A percentile compares a stretch with the other conserved stretches of the same genome.
Conservation (phyloP, 35 echinoderm and acorn worm genomes). For the Holothuria glaberrima region DNA sequence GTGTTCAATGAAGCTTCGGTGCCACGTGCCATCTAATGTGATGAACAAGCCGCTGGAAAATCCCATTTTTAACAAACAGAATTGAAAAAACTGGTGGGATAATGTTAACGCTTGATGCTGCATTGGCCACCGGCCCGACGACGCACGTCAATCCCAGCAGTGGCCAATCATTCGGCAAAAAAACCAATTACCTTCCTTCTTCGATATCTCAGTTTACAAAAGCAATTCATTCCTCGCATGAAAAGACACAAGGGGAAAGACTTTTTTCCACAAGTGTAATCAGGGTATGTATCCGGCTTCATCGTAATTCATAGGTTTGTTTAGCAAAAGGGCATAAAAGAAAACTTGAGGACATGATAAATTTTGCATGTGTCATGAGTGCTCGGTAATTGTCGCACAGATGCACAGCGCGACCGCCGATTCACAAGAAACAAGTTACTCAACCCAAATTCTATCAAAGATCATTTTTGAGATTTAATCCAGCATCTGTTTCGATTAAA, state of each 20-base stretch:
- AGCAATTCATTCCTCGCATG: constrained; percentile 68
- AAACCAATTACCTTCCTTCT: constrained; percentile 54
- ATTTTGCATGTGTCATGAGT: constrained; percentile 60
- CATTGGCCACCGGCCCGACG: constrained; percentile 3
- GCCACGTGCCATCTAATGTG: constrained; percentile 63
- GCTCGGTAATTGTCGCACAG: constrained; percentile 59
- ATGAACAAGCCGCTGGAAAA: constrained; percentile 64
- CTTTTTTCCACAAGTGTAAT: constrained; percentile 58
- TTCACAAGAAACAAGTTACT: constrained; percentile 47
- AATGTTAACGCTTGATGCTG: constrained; percentile 50
- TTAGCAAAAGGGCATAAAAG: constrained; percentile 60
- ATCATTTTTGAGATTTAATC: constrained; percentile 64
- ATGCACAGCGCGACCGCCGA: constrained; percentile 48
- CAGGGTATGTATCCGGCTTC: constrained; percentile 44
- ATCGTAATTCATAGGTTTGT: constrained; percentile 68
- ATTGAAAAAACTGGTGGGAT: constrained; percentile 49
- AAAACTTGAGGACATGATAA: constrained; percentile 57
- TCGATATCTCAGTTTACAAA: constrained; percentile 59
- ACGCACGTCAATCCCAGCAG: constrained; percentile 39
- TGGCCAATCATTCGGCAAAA: constrained; percentile 34
- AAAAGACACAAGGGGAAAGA: constrained; percentile 60
- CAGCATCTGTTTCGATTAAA: constrained; percentile 67
- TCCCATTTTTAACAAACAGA: constrained; percentile 36
- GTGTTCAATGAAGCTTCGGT: constrained; percentile 60
- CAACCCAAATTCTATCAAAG: constrained; percentile 57